phyloP scores from a whole-genome alignment of 2,888 invertebrate species.

The Calephelis perditalis region DNA sequence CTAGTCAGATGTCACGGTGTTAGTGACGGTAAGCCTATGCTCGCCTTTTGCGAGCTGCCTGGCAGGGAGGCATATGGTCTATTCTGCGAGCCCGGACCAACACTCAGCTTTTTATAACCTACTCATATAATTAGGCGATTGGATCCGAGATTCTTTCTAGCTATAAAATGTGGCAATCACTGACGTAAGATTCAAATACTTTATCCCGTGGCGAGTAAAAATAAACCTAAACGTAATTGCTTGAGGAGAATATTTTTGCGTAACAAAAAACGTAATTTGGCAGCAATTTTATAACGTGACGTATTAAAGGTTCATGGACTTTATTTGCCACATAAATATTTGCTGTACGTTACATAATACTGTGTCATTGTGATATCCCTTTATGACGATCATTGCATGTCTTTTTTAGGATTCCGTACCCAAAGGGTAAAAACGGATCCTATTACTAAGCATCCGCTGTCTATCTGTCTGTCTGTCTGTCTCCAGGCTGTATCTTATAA shows the following conservation, averaged over 20 bases:
- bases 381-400: too few species aligned
- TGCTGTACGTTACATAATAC: not conserved
- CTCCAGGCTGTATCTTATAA: too few species aligned
- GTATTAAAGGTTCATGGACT: conserved; percentile 33
- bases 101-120: not conserved
- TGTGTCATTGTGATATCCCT: too few species aligned
- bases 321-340: not conserved
- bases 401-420: too few species aligned
- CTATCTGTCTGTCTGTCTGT: too few species aligned
- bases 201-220: conserved; percentile 14
- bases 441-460: too few species aligned
- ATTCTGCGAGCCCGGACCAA: too few species aligned
- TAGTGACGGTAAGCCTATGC: too few species aligned
- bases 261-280: conserved; percentile 33
- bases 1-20: too few species aligned
- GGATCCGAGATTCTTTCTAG: not conserved
- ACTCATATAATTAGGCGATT: not conserved
- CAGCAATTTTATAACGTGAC: conserved; percentile 32
- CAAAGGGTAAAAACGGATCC: too few species aligned
- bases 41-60: too few species aligned
- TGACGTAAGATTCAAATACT: conserved; percentile 11
- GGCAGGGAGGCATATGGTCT: too few species aligned
- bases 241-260: conserved; percentile 20
- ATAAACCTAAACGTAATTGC: conserved; percentile 22
- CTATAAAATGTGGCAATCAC: conserved; percentile 14